Conservation (phyloP, 1,140 invertebrate genomes). For the Sitodiplosis mosellana region DNA sequence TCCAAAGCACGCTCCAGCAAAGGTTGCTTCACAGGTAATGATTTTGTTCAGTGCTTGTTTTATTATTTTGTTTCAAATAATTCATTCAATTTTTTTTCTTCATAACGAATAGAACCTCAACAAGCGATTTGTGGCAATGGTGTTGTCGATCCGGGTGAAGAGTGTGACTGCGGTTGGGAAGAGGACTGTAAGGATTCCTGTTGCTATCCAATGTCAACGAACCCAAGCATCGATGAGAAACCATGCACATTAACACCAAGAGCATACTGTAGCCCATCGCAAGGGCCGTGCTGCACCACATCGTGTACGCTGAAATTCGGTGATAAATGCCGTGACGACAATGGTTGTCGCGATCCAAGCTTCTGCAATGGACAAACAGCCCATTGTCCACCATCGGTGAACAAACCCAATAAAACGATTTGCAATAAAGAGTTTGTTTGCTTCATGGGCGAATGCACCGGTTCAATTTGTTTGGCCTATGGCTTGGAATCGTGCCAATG, state of each 20-base stretch:
- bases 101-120: slow-evolving; percentile 53
- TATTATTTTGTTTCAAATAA: slow-evolving; percentile 2
- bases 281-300: slow-evolving; percentile 89
- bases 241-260: slow-evolving; percentile 66
- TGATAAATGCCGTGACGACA: slow-evolving; percentile 82
- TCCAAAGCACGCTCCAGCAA: slow-evolving; percentile 74
- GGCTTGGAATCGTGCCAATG: slow-evolving; percentile 93
- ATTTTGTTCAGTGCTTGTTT: not conserved
- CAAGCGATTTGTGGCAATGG: slow-evolving; percentile 89
- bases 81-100: not conserved
- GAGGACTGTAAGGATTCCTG: slow-evolving; percentile 85
- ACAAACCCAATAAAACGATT: slow-evolving; percentile 85
- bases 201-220: slow-evolving; percentile 75
- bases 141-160: slow-evolving; percentile 86
- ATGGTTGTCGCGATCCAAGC: slow-evolving; percentile 78
- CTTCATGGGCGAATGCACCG: slow-evolving; percentile 87
- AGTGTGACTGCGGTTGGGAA: slow-evolving; percentile 98
- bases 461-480: slow-evolving; percentile 82
- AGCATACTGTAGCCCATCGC: slow-evolving; percentile 24
- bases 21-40: slow-evolving; percentile 77
- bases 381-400: slow-evolving; percentile 73
- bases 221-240: slow-evolving; percentile 50
- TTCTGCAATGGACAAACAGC: slow-evolving; percentile 73
- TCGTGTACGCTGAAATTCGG: slow-evolving; percentile 69
- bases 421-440: slow-evolving; percentile 89